Base-by-base conservation (phyloP, 2,888 invertebrate species). In the Epistrophe eligans region DNA sequence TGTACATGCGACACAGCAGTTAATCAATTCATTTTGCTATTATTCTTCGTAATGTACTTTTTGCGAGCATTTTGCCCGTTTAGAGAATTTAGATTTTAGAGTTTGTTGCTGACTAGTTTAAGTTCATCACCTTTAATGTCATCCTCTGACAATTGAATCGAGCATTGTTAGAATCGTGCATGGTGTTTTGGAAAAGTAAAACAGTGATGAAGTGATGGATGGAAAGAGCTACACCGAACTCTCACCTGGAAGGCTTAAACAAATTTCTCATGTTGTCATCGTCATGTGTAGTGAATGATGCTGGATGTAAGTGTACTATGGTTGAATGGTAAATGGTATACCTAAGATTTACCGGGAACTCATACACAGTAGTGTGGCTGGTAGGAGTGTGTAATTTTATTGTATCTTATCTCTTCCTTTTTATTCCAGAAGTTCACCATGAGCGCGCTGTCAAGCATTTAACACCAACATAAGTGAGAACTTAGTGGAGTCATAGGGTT, bases 51-150 rank as follows among this genome's bases (percentile, higher is more conserved):
- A 19, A 15, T 15, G 10, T 24, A 24, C 43, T 66, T 58, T 76
- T 72, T 77, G 24, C 50, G 11, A 38, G 11, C 45, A 70, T 45
- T 58, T 67, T 43, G 50, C 79, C 79, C 45, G 24, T 74, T 66
- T 38, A 66, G 67, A 62, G 81, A 81, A 77, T 62, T 66, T 32
- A 52, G 77, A 64, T 57, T 43, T 32, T 28, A n/a, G n/a, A n/a
- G 76, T 45, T 60, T 28, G 74, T 64, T 52, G 76, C 72, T 83
- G 60, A 79, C 83, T 79, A 76, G 50, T 77, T 72, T 40, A n/a
- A 62, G 83, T 77, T 79, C 83, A 76, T 76, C 76, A 71, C 79
- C 79, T 67, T 77, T 76, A 82, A 84, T 80, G 83, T 77, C 77
- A 84, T 84, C 64, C 43, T 70, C 77, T 24, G 55, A 74, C 71